Evolutionary conservation across 2,797 vertebrate genomes (phyloP).

Genomic region (Psittacula derbiana): DNA sequence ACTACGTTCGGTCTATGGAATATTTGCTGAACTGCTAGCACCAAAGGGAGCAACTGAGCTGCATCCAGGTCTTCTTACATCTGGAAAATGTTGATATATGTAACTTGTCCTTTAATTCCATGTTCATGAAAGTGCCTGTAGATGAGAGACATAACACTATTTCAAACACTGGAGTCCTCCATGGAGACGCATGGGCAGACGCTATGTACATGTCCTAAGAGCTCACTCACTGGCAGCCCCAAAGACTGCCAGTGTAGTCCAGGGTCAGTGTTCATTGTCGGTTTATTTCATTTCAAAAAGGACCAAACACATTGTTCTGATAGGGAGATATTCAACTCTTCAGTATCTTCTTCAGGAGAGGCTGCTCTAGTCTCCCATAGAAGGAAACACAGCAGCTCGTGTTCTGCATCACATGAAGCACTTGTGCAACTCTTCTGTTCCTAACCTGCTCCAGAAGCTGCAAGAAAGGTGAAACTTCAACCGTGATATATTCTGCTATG

Average conservation of each 20-base stretch:
- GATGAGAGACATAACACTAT: conserved; percentile 68
- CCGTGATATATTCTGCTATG: conserved; percentile 51
- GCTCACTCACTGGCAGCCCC: conserved; percentile 39
- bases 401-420: conserved; percentile 31
- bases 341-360: not conserved
- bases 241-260: conserved; percentile 19
- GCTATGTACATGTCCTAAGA: conserved; percentile 46
- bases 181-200: not conserved
- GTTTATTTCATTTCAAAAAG: not conserved
- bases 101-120: conserved; percentile 57
- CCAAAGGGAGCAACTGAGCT: conserved; percentile 66
- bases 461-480: conserved; percentile 38
- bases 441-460: conserved; percentile 53
- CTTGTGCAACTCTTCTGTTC: conserved; percentile 41
- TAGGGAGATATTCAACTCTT: conserved; percentile 1
- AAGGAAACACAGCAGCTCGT: not conserved
- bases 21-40: conserved; percentile 68
- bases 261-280: not conserved
- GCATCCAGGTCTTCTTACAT: conserved; percentile 34
- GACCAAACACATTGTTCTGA: not conserved
- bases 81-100: not conserved
- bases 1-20: conserved; percentile 59
- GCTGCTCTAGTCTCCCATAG: not conserved
- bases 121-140: conserved; percentile 71
- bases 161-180: conserved; percentile 59